Conservation (phyloP, 2,888 invertebrate genomes). For the Xestia sexstrigata region DNA sequence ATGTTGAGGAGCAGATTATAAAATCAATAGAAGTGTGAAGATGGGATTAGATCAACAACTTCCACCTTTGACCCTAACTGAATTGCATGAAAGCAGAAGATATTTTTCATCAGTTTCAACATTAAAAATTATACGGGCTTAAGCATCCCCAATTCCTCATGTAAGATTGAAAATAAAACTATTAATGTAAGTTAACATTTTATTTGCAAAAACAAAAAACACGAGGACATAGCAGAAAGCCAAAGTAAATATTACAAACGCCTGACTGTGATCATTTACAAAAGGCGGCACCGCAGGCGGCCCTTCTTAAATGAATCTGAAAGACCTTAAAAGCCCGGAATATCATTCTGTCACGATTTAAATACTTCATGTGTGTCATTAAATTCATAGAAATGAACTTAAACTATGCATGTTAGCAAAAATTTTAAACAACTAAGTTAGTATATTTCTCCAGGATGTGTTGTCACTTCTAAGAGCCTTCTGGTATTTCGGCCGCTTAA, state of each 20-base stretch:
- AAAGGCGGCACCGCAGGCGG: background rate
- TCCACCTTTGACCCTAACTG: too few relatives aligned
- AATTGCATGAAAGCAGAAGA: background rate
- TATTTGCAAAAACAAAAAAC: conserved; percentile 9
- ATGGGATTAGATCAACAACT: too few relatives aligned
- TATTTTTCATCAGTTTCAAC: background rate
- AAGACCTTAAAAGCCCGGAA: background rate
- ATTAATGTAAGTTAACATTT: background rate
- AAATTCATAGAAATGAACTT: background rate
- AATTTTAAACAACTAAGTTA: background rate
- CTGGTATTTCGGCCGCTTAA: conserved; percentile 91
- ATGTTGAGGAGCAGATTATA: too few relatives aligned
- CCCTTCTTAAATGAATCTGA: background rate
- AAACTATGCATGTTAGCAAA: background rate
- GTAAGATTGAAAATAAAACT: background rate
- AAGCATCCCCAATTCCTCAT: background rate
- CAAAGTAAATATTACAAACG: background rate
- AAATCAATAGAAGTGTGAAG: too few relatives aligned
- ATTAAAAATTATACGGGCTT: background rate
- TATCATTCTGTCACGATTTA: background rate
- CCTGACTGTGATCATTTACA: background rate
- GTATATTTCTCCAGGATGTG: background rate
- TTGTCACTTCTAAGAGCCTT: background rate
- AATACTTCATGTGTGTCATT: background rate
- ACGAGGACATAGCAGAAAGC: background rate